Percentiles rank a stretch among this genome's conserved stretches.
Conservation (phyloP, 2,888 invertebrate species). For the Chorisops tibialis region DNA sequence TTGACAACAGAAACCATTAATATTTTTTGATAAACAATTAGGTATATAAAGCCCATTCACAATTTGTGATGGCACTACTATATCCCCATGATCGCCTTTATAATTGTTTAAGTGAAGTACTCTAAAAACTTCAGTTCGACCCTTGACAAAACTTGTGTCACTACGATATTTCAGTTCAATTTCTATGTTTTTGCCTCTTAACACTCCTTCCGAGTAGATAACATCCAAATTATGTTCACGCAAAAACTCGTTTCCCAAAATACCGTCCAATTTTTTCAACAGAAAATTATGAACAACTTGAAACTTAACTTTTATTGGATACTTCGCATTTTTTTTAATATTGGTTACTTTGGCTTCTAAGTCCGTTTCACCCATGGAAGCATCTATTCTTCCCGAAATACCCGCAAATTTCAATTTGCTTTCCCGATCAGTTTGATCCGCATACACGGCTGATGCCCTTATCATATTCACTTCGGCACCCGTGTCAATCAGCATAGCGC, state of each 20-base stretch:
- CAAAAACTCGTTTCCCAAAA: neutral
- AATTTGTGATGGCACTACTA: neutral
- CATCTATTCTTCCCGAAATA: neutral
- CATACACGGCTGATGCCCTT: neutral
- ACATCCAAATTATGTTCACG: neutral
- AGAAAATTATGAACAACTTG: neutral
- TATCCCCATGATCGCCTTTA: neutral
- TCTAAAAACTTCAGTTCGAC: neutral
- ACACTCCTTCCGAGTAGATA: neutral
- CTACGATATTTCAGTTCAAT: neutral
- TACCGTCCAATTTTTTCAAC: neutral
- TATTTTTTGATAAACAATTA: neutral
- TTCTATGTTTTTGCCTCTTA: neutral
- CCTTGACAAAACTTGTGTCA: neutral
- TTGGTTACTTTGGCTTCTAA: neutral
- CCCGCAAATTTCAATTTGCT: neutral
- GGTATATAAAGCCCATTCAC: neutral
- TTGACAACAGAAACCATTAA: neutral
- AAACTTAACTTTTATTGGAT: neutral
- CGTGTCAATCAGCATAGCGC: neutral
- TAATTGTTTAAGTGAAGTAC: neutral
- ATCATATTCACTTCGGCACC: slow-evolving; percentile 1
- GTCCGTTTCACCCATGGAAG: neutral
- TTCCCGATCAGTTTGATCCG: neutral
- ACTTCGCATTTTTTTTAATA: neutral